Evolutionary conservation across 2,113 vertebrate species (phyloP), one percentile per base, ranked within the genome.

Genomic region (Naja naja): DNA sequence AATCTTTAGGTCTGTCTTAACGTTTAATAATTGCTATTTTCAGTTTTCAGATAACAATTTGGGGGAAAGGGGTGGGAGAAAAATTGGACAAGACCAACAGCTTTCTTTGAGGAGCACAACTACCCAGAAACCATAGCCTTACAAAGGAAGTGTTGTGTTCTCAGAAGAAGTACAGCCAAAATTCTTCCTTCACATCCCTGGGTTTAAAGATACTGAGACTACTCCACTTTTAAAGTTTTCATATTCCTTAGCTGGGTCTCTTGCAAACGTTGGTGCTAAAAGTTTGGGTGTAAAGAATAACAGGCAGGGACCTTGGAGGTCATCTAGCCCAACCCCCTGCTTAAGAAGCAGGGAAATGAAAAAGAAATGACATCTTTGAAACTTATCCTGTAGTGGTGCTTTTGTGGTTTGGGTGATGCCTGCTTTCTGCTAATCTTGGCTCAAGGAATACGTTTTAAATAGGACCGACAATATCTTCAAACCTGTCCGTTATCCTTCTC

Each of bases 91-190:
- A 34, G 95, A 94, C 93, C 96, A 96, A 96, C 95, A 96, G 95
- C 47, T 94, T 93, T 91, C 93, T 95, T 97, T 96, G 96, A 94
- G 95, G 95, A 97, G 95, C 27, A 89, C 14, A 92, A 49, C 93
- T 94, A 91, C 93, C 92, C 96, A 93, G 96, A 96, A 97, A 95
- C 6, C 34, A 14, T 93, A 90, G 64, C 0, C 74, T 34, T 95
- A 97, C 95, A 97, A 97, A 96, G 96, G 74, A 94, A 64, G 94
- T 47, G 90, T 97, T 97, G 97, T 97, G 94, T 94, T 92, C 94
- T 45, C 54, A 74, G 69, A 4, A 16, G 8, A 45, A 52, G 91
- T 95, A 94, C 94, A 96, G 96, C 96, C 96, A 97, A 95, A 95
- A 25, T 91, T 94, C 94, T 52, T 39, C 27, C 94, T 94, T 47